Conservation (phyloP, 2,113 vertebrate genomes). For the Ranitomeya variabilis region DNA sequence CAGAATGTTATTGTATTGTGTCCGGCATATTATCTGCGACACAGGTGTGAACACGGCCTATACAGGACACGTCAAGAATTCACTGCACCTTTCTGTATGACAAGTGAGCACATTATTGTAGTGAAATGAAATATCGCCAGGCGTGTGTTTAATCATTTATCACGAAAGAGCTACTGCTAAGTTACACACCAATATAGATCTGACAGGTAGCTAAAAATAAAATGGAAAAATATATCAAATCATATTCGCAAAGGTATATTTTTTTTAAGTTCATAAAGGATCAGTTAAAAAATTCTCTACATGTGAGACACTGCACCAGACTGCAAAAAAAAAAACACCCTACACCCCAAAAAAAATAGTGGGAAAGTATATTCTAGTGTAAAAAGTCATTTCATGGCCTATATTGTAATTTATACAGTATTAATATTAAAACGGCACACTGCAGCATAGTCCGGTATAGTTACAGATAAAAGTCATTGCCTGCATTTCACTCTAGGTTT, state of each 20-base stretch:
- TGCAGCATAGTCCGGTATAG: background rate
- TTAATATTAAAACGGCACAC: background rate
- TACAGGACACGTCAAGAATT: too few species aligned
- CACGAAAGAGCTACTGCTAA: background rate
- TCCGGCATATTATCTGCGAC: too few species aligned
- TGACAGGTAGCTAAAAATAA: background rate
- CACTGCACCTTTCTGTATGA: too few species aligned
- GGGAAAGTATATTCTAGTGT: background rate
- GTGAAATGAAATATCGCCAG: too few species aligned
- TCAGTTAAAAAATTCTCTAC: too few species aligned
- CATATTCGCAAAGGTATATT: too few species aligned
- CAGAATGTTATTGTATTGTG: too few species aligned
- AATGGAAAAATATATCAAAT: background rate
- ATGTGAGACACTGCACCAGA: background rate
- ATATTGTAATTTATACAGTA: background rate
- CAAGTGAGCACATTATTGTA: too few species aligned
- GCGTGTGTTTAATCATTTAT: background rate
- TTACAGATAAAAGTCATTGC: background rate
- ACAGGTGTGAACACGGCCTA: too few species aligned
- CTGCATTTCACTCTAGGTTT: background rate
- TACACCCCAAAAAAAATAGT: too few species aligned
- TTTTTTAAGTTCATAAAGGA: too few species aligned
- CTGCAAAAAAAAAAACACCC: background rate
- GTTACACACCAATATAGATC: background rate
- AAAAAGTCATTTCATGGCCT: background rate